Conservation (phyloP, 2,797 vertebrate species). For the Bovichtus variegatus region DNA sequence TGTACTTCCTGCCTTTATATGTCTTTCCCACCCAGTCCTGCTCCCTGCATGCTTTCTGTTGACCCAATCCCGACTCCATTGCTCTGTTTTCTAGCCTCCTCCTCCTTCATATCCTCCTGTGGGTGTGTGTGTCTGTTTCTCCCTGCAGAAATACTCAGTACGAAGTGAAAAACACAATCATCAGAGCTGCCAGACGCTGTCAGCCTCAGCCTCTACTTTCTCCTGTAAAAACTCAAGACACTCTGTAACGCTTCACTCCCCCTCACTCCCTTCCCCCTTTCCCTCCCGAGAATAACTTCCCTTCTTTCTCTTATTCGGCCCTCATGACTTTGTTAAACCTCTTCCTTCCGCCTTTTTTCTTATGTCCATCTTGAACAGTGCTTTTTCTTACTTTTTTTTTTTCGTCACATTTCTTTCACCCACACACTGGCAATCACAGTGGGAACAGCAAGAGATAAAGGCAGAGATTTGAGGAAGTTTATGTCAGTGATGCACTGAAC, state of each 20-base stretch:
- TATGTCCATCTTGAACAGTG: conserved; percentile 28
- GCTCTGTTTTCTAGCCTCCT: conserved; percentile 30
- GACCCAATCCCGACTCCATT: conserved; percentile 43
- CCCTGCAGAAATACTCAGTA: conserved; percentile 52
- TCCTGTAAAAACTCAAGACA: conserved; percentile 45
- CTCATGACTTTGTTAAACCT: conserved; percentile 29
- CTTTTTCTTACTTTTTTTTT: conserved; percentile 10
- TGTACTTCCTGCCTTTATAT: conserved; percentile 52
- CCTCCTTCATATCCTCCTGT: conserved; percentile 18
- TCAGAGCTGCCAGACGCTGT: conserved; percentile 60
- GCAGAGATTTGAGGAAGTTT: conserved; percentile 12
- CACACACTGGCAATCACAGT: conserved; percentile 27
- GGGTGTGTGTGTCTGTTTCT: conserved; percentile 28
- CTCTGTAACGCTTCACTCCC: conserved; percentile 36
- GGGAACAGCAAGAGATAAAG: conserved; percentile 36
- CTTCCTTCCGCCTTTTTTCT: conserved; percentile 50
- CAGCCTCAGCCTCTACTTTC: conserved; percentile 37
- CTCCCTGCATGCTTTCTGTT: conserved; percentile 39
- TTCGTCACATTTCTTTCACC: neutral
- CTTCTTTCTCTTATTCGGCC: conserved; percentile 48
- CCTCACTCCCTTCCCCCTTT: conserved; percentile 10
- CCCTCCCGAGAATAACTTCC: conserved; percentile 58
- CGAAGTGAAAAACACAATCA: conserved; percentile 55
- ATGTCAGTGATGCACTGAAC: conserved; percentile 28
- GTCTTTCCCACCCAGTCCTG: conserved; percentile 34